Percentiles rank a stretch among this genome's conserved stretches.
These are phyloP conservation scores for Bibio marci DNA, from an alignment of 2,888 invertebrate species.

Conservation along the genomic window DNA sequence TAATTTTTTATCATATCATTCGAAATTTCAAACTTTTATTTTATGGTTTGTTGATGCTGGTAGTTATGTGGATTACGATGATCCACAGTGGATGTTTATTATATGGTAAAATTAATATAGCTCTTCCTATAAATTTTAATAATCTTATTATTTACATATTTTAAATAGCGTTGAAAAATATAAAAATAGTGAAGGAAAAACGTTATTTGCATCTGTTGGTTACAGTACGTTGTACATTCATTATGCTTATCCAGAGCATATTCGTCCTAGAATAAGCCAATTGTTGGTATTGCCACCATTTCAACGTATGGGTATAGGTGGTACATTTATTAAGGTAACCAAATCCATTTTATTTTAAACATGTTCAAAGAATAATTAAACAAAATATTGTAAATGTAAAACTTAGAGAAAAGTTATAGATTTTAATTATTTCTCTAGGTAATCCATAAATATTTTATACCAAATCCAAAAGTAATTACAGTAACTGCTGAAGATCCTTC, in stretches of 20 bases:
- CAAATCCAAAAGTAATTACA: constrained; percentile 36
- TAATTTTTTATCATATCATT: constrained; percentile 63
- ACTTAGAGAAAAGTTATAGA: too few species aligned
- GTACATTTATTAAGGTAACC: not conserved
- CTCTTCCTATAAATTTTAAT: not conserved
- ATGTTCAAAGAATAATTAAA: too few species aligned
- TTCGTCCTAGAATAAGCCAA: constrained; percentile 83
- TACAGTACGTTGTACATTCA: constrained; percentile 88
- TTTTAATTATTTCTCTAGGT: constrained; percentile 20
- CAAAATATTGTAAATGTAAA: too few species aligned
- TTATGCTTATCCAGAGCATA: constrained; percentile 78
- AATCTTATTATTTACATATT: not conserved
- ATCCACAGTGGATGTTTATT: constrained; percentile 81
- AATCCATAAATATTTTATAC: constrained; percentile 36
- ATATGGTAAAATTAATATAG: constrained; percentile 46
- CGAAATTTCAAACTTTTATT: constrained; percentile 75
- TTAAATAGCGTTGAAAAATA: constrained; percentile 51
- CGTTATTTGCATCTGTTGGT: constrained; percentile 60
- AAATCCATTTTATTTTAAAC: too few species aligned
- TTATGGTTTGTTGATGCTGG: constrained; percentile 95
- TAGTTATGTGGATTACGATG: constrained; percentile 81
- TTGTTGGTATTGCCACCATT: constrained; percentile 85
- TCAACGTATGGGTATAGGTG: constrained; percentile 39
- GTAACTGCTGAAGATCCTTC: constrained; percentile 88
- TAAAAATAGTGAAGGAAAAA: constrained; percentile 36